Evolutionary conservation across 2,113 vertebrate genomes (phyloP).

Genomic region (Miniopterus natalensis): DNA sequence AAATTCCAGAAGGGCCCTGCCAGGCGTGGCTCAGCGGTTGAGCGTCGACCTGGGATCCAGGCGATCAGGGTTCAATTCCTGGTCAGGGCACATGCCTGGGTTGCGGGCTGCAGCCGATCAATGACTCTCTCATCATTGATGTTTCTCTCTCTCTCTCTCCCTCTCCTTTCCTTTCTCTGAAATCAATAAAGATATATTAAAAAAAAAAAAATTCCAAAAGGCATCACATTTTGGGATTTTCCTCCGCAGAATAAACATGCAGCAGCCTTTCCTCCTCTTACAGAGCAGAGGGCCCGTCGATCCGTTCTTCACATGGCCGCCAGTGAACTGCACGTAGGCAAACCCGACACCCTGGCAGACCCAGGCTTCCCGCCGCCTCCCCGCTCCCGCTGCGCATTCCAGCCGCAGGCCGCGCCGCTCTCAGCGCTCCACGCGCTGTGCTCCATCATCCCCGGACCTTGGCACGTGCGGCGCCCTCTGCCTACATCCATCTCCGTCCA

Average conservation of each 20-base stretch:
- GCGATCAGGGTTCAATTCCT: too few species aligned
- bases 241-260: constrained; percentile 59
- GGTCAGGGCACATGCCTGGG: too few species aligned
- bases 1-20: constrained; percentile 14
- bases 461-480: background rate
- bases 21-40: too few species aligned
- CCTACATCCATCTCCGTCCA: background rate
- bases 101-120: too few species aligned
- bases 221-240: background rate
- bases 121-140: too few species aligned
- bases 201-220: constrained; percentile 10
- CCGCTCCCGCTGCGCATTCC: background rate
- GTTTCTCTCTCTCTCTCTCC: too few species aligned
- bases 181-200: too few species aligned
- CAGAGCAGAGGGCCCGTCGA: background rate
- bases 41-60: too few species aligned
- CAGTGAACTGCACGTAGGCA: background rate
- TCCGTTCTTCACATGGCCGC: background rate
- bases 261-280: constrained; percentile 49
- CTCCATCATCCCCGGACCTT: background rate
- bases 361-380: background rate
- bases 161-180: too few species aligned
- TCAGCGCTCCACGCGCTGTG: background rate
- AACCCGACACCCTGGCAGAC: background rate
- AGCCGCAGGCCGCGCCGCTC: background rate